Percentiles rank a stretch among this genome's conserved stretches.
Conservation (phyloP, 2,113 vertebrate genomes). For the Proterorhinus semilunaris region DNA sequence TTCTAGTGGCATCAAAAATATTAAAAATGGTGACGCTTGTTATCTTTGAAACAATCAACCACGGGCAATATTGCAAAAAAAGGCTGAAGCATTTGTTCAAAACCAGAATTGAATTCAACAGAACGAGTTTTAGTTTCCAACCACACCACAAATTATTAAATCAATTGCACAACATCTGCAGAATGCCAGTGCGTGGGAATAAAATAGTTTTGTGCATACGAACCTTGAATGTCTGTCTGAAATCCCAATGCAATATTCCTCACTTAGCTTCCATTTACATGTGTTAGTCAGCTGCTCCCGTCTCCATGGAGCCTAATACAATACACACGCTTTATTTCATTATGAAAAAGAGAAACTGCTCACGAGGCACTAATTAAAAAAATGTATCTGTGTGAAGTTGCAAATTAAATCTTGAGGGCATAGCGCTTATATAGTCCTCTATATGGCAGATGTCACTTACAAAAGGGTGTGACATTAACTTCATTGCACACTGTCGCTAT, state of each 20-base stretch:
- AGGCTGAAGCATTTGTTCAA: neutral
- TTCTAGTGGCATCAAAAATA: neutral
- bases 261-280: conserved; percentile 8
- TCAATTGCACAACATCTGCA: conserved; percentile 19
- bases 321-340: neutral
- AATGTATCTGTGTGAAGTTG: neutral
- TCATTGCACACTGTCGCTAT: too few species aligned
- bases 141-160: neutral
- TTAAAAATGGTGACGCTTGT: neutral
- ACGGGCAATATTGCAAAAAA: neutral
- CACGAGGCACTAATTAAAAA: conserved; percentile 8
- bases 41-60: neutral
- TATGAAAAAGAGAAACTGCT: conserved; percentile 3
- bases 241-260: conserved; percentile 10
- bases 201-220: conserved; percentile 6
- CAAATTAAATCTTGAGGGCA: neutral
- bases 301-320: neutral
- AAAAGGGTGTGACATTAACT: neutral
- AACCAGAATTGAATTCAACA: neutral
- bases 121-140: neutral
- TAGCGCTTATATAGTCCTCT: neutral
- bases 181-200: conserved; percentile 12
- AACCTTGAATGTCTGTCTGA: neutral
- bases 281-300: conserved; percentile 9
- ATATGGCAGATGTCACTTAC: neutral